These are phyloP conservation scores for Oscheius sp. DNA, from an alignment of 2,888 invertebrate genomes.

Conservation along the genomic window DNA sequence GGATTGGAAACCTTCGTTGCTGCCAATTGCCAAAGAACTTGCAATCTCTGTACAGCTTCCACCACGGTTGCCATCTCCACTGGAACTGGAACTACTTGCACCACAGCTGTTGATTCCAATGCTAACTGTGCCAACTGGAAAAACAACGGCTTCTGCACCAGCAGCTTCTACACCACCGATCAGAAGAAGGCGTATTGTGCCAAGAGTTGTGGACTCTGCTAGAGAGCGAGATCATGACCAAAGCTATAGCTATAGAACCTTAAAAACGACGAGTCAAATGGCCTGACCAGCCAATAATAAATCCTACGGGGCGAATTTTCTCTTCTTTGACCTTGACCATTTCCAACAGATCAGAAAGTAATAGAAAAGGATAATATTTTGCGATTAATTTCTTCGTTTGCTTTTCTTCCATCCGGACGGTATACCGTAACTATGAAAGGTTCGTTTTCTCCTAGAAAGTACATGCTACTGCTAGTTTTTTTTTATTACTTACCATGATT, in stretches of 20 bases:
- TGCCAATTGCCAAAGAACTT: background rate
- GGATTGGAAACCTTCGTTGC: background rate
- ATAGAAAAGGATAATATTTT: too few relatives aligned
- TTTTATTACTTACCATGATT: too few relatives aligned
- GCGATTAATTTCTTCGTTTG: too few relatives aligned
- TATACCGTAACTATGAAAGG: too few relatives aligned
- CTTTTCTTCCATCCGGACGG: too few relatives aligned
- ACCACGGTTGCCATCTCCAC: background rate
- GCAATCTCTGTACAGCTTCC: background rate
- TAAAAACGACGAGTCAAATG: background rate
- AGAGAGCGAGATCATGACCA: background rate
- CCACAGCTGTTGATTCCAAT: background rate
- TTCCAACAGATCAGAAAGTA: too few relatives aligned
- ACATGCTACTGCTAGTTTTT: too few relatives aligned
- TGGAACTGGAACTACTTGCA: background rate
- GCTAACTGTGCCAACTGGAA: background rate
- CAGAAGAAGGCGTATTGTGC: slow-evolving; percentile 7
- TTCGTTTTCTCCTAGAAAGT: too few relatives aligned
- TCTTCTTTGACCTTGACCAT: too few relatives aligned
- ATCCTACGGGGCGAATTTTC: too few relatives aligned
- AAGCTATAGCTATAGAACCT: background rate
- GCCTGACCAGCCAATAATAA: background rate
- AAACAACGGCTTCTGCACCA: background rate
- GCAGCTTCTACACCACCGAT: background rate
- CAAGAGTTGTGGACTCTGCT: background rate